phyloP scores from a whole-genome alignment of 2,888 invertebrate genomes.

The Deladenus siricidicola region DNA sequence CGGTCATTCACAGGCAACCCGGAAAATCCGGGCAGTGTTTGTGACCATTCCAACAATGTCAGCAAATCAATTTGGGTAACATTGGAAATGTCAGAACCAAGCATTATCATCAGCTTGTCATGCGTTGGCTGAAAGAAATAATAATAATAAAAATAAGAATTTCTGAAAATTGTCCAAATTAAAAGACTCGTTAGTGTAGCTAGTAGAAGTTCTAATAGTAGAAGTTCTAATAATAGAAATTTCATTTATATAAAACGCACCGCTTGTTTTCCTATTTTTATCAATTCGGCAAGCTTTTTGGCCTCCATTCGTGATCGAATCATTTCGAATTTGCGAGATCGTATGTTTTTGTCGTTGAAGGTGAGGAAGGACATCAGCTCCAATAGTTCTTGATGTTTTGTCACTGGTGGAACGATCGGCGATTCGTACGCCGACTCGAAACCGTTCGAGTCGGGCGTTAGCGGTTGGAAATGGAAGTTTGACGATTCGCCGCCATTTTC shows the following conservation, averaged over 20 bases:
- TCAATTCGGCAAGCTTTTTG: constrained; percentile 31
- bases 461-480: neutral
- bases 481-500: neutral
- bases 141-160: neutral
- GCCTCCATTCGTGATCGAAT: constrained; percentile 43
- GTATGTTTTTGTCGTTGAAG: constrained; percentile 29
- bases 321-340: constrained; percentile 40
- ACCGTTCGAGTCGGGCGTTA: neutral
- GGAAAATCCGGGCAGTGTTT: constrained; percentile 87
- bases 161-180: neutral
- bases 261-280: constrained; percentile 22
- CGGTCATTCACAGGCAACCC: constrained; percentile 84
- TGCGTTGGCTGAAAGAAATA: constrained; percentile 9
- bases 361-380: constrained; percentile 32
- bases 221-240: no score
- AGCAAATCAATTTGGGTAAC: constrained; percentile 63
- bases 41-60: constrained; percentile 92
- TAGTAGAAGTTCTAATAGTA: no score
- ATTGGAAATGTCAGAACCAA: constrained; percentile 23
- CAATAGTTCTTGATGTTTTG: constrained; percentile 7
- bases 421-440: neutral
- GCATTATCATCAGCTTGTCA: constrained; percentile 24
- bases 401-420: neutral
- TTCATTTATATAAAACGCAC: constrained; percentile 13
- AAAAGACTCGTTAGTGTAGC: no score